Percentiles rank a stretch among this genome's conserved stretches.
Conservation (phyloP, 2,797 vertebrate species). For the Allobates femoralis region DNA sequence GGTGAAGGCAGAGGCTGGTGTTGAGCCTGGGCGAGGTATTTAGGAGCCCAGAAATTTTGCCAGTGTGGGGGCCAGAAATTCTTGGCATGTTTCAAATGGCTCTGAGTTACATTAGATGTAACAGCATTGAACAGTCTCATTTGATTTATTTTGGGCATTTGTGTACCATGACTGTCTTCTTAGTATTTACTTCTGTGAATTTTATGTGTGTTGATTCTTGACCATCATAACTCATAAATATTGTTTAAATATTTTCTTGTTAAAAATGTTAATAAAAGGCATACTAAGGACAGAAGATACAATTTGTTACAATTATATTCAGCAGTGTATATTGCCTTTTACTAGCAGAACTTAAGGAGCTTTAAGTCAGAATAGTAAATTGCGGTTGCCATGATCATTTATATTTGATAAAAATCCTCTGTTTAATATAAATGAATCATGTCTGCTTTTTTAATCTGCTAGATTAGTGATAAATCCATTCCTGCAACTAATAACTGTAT, state of each 20-base stretch:
- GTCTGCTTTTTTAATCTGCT: conserved; percentile 40
- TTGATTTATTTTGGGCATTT: too few species aligned
- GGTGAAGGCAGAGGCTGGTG: too few species aligned
- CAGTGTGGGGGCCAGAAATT: too few species aligned
- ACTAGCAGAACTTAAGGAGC: neutral
- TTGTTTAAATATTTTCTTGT: neutral
- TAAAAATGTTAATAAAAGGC: neutral
- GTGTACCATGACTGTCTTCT: too few species aligned
- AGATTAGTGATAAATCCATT: conserved; percentile 40
- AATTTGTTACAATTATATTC: neutral
- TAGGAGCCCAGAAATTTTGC: too few species aligned
- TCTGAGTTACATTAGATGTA: too few species aligned
- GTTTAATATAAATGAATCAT: conserved; percentile 23
- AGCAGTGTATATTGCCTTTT: conserved; percentile 14
- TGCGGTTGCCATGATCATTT: conserved; percentile 21
- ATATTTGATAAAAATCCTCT: conserved; percentile 10
- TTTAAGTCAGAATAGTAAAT: conserved; percentile 15
- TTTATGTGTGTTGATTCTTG: neutral
- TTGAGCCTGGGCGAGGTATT: too few species aligned
- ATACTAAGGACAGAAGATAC: neutral
- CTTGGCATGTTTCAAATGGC: too few species aligned
- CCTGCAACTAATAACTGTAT: conserved; percentile 26
- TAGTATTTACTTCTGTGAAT: too few species aligned
- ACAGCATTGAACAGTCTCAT: too few species aligned
- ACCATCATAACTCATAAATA: neutral